Evolutionary conservation across 2,113 vertebrate species (phyloP).

Genomic region (Harpagus bidentatus): DNA sequence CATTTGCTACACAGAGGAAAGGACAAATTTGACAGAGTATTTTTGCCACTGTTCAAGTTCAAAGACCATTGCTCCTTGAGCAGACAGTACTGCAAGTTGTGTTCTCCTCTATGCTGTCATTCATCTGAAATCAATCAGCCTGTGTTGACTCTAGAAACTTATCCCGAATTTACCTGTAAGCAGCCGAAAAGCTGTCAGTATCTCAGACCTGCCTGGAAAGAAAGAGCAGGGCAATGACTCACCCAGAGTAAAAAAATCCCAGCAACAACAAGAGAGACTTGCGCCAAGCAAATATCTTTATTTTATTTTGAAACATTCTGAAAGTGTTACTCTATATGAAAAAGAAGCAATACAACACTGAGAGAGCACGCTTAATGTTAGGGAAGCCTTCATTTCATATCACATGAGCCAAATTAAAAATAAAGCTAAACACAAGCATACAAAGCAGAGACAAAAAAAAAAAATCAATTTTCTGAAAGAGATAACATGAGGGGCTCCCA

Average conservation of each 20-base stretch:
- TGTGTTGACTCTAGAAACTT: not conserved
- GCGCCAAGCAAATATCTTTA: not conserved
- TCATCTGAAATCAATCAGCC: not conserved
- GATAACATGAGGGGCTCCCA: conserved; percentile 63
- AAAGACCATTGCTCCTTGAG: not conserved
- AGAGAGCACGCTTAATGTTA: conserved; percentile 31
- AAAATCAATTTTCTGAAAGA: conserved; percentile 66
- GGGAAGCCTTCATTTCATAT: not conserved
- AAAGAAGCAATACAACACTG: not conserved
- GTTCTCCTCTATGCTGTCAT: not conserved
- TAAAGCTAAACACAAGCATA: conserved; percentile 20
- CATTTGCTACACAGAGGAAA: not conserved
- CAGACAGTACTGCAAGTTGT: not conserved
- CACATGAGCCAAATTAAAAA: conserved; percentile 51
- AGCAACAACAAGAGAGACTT: not conserved
- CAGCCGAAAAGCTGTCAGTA: not conserved
- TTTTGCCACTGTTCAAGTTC: not conserved
- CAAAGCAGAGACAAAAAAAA: not conserved
- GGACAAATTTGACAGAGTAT: not conserved
- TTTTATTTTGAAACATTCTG: not conserved
- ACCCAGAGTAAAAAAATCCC: not conserved
- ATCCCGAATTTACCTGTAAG: not conserved
- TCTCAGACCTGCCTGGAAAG: not conserved
- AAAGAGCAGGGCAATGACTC: not conserved
- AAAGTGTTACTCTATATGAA: not conserved